Percentiles rank a stretch among this genome's conserved stretches.
Conservation (phyloP, 2,888 invertebrate genomes). For the Dryomyza anilis region DNA sequence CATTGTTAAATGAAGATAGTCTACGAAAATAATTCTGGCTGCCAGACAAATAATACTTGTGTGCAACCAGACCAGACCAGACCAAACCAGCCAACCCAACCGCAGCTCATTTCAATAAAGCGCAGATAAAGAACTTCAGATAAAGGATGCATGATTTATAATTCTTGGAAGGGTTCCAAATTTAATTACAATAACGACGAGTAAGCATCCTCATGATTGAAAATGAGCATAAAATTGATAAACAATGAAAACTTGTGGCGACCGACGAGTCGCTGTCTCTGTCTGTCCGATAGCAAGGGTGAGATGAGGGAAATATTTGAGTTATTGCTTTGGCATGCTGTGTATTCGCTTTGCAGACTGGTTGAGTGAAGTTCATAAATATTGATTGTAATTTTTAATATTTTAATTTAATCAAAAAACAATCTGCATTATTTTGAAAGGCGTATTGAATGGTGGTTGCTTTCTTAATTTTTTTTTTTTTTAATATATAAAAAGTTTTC, state of each 20-base stretch:
- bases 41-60: neutral
- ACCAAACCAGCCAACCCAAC: neutral
- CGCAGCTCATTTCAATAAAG: constrained; percentile 31
- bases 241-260: constrained; percentile 56
- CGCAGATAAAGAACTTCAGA: constrained; percentile 9
- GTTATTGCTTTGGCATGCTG: too few species aligned
- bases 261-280: neutral
- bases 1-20: neutral
- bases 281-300: too few species aligned
- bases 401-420: too few species aligned
- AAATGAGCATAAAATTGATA: constrained; percentile 58
- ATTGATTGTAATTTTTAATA: too few species aligned
- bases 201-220: constrained; percentile 33
- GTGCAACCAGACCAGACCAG: neutral
- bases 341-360: too few species aligned
- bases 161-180: constrained; percentile 54
- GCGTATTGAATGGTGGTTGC: too few species aligned
- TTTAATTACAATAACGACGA: constrained; percentile 49
- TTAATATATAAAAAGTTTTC: too few species aligned
- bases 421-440: too few species aligned
- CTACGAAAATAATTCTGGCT: constrained; percentile 21
- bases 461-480: too few species aligned
- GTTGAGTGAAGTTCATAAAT: too few species aligned
- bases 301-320: too few species aligned
- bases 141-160: constrained; percentile 46